Evolutionary conservation across 2,797 vertebrate genomes (phyloP).

Genomic region (Rhinogobio ventralis): DNA sequence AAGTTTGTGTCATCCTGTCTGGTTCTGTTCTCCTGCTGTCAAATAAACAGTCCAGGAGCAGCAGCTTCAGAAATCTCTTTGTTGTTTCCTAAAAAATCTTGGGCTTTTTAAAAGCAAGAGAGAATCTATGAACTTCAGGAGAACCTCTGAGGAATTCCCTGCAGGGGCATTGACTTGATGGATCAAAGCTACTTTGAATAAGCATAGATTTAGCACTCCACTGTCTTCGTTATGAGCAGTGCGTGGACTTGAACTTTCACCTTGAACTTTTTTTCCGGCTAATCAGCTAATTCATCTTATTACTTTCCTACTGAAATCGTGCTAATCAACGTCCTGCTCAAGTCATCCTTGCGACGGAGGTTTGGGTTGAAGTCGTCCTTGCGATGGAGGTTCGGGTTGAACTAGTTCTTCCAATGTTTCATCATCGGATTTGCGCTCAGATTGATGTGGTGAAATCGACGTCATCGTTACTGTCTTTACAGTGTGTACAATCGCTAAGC

Average conservation of each 20-base stretch:
- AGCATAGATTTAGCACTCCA: background rate
- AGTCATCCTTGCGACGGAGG: no score
- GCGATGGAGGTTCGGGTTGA: no score
- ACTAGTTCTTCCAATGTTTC: no score
- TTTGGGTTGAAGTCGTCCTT: no score
- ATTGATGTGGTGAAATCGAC: no score
- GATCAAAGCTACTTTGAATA: conserved; percentile 41
- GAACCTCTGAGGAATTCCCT: conserved; percentile 12
- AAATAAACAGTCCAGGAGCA: conserved; percentile 8
- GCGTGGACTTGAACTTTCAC: background rate
- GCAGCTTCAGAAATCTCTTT: conserved; percentile 35
- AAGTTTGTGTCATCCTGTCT: conserved; percentile 17
- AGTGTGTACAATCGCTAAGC: no score
- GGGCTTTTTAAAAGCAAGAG: background rate
- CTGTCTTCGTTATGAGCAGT: background rate
- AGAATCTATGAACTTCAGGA: conserved; percentile 34
- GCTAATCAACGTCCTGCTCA: no score
- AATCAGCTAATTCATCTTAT: no score
- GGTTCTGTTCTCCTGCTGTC: conserved; percentile 20
- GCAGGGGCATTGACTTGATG: conserved; percentile 11
- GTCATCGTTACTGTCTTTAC: no score
- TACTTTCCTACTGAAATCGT: no score
- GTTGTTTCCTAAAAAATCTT: conserved; percentile 50
- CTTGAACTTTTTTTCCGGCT: no score
- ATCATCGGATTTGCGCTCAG: no score